Base-by-base conservation (phyloP, 2,888 invertebrate species). In the Drosophila eohydei region DNA sequence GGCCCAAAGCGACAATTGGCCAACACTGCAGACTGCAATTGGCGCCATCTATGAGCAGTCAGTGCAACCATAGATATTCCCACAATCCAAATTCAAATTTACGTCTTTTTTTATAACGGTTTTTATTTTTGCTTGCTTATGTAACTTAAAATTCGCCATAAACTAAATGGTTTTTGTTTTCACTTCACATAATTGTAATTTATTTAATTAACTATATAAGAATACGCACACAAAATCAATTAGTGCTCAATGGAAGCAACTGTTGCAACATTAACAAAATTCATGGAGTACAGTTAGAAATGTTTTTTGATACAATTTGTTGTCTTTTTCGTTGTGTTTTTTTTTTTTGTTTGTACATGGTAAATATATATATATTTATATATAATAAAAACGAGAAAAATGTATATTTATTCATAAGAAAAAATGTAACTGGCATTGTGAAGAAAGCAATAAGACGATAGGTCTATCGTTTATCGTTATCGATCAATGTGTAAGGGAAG, bases 71-170 rank as follows among this genome's bases (percentile, higher is more conserved):
- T 2, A 1, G 5, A 1, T 2, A 2, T 26, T 14, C 55, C 30
- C 16, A 7, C 43, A 9, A 5, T 9, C 32, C 4, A 38, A 26
- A 55, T 41, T 30, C 16, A 54, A 43, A 55, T 50, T 26, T n/a
- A 8, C 44, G 38, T 55, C 57, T 75, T 61, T 80, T 79, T 81
- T 83, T 81, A 67, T 85, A 84, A 84, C 83, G 78, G 76, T 76
- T 81, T 83, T 83, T 68, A 62, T 76, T 83, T 60, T 66, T 65
- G 69, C 72, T 67, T 68, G 58, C 82, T 83, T 78, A 44, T 73
- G 61, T 76, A 83, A 83, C 81, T 81, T 86, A 85, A 83, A 81
- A 74, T 74, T 83, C 72, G 73, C 65, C 73, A 81, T 84, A 84
- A 81, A 70, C 83, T 84, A 78, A 81, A 81, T 80, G 54, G 66